Evolutionary conservation across 2,888 invertebrate species (phyloP), one percentile per base, ranked within the genome.

Genomic region (Taphrorychus bicolor): DNA sequence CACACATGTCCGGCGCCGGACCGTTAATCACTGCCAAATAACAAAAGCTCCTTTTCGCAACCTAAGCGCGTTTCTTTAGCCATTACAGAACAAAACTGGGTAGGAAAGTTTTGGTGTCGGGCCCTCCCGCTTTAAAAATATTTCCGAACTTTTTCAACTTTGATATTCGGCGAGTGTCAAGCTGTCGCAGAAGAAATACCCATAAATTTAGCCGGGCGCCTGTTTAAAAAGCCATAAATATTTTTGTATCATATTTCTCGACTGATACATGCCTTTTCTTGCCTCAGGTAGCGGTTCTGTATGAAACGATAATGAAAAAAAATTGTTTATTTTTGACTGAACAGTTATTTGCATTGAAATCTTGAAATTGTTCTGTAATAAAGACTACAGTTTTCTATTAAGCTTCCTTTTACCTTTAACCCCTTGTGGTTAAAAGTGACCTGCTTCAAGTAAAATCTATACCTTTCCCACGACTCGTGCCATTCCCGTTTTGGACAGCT

Each of bases 221-320:
- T 59, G 45, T 48, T 59, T 59, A 59, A 59, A 59, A 59, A 45
- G 59, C 59, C 59, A 59, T 59, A 59, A 59, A 59, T 59, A 59
- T 59, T 59, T 59, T 45, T 45, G 59, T 59, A 22, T 59, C 59
- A 59, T 48, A 59, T 59, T 59, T 59, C 23, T 48, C n/a, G 48
- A 45, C 16, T 45, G 45, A 45, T 45, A 45, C 17, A 45, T 45
- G 45, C 45, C 45, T 45, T 32, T 32, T 32, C 32, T 7, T 32
- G 11, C 11, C 9, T 32, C 32, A 32, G 32, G 9, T 11, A n/a
- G n/a, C 3, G 32, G 32, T 7, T 32, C 32, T n/a, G 32, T 11
- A 32, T 9, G 9, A 7, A 32, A 32, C 32, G 32, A 32, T 11
- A 32, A 32, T 11, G 32, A 11, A 32, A 32, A 32, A 32, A 32